Evolutionary conservation across 2,797 vertebrate species (phyloP), one percentile per base, ranked within the genome.

Genomic region (Babyrousa celebensis): DNA sequence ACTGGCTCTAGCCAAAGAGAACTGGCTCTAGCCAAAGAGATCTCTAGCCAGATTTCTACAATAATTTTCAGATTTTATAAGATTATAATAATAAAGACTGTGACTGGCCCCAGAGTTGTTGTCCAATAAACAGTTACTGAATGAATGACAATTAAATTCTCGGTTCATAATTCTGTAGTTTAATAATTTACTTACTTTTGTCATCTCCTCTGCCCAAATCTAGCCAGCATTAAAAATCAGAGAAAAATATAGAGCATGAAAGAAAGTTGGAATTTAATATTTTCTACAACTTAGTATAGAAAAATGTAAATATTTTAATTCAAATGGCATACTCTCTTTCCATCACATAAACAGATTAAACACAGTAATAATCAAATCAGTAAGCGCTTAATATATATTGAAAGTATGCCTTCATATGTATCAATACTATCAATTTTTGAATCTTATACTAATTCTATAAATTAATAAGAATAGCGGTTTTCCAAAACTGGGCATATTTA

Each of bases 131-230:
- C 89, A 63, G 93, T 96, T 95, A 95, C 3, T 56, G 29, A 96
- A 82, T 80, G 56, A 94, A 88, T 80, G 32, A 62, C 67, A 97
- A 96, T 78, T 65, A 96, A 97, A 80, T 56, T 89, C 87, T 0
- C 18, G 96, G 97, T 98, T 97, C 96, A 97, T 85, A 98, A 97
- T 96, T 97, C 80, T 93, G 48, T 90, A 91, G 2, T 98, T 98
- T 98, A 99, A 98, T 98, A 97, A 98, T 99, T 98, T 99, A 99
- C 99, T 99, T 99, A 99, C 99, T 99, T 99, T 99, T 12, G 99
- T 99, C 98, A 99, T 99, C 99, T 99, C 99, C 99, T 99, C 99
- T 97, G 99, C 99, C 99, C 99, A 99, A 99, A 99, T 99, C 99
- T 99, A 99, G 99, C 98, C 98, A 98, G 99, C 99, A 99, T 99